Evolutionary conservation across 1,140 invertebrate species (phyloP).

Genomic region (Halictus rubicundus): DNA sequence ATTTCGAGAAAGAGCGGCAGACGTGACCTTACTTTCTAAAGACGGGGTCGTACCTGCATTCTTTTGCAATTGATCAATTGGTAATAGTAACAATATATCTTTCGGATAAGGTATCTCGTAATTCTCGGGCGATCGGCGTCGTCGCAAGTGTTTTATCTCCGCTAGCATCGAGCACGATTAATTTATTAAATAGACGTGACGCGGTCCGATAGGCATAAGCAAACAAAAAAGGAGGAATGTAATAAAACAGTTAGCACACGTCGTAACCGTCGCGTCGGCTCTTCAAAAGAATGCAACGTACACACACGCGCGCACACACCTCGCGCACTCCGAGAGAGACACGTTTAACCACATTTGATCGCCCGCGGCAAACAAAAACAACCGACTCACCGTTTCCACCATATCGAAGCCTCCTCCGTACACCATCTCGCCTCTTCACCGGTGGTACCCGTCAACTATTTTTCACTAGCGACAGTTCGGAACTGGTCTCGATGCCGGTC

Average conservation of each 20-base stretch:
- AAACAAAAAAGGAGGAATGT: background rate
- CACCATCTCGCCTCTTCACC: slow-evolving; percentile 65
- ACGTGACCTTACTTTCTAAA: background rate
- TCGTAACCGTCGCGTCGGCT: background rate
- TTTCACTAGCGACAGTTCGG: slow-evolving; percentile 45
- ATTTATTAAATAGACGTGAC: background rate
- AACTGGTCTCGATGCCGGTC: slow-evolving; percentile 9
- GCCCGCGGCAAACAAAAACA: background rate
- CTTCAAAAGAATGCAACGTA: background rate
- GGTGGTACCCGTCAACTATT: background rate
- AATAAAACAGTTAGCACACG: background rate
- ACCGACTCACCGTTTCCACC: slow-evolving; percentile 74
- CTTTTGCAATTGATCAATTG: background rate
- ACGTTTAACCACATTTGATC: background rate
- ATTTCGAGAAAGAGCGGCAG: too few species aligned
- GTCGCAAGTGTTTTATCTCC: background rate
- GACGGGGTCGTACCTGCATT: background rate
- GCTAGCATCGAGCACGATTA: background rate
- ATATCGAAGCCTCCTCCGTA: slow-evolving; percentile 74
- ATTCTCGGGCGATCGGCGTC: background rate
- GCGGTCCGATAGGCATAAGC: background rate
- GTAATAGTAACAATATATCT: background rate
- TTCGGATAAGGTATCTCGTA: background rate
- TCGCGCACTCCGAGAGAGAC: background rate
- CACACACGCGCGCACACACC: background rate